Base-by-base conservation (phyloP, 2,888 invertebrate species). In the Philaethria dido region DNA sequence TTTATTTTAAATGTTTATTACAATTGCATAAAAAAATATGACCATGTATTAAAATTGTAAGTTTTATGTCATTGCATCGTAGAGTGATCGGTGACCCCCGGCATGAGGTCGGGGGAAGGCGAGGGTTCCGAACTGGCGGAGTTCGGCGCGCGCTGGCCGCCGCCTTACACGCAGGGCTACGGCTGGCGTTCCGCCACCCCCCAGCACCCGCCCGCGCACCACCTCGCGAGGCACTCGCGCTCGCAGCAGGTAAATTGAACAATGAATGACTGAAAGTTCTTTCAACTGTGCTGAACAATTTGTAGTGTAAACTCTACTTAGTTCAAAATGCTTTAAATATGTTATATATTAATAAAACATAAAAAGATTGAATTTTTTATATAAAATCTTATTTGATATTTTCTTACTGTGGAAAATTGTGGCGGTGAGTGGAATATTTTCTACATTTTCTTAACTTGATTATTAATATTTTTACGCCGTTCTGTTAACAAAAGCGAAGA, bases 51-150 rank as follows among this genome's bases (percentile, higher is more conserved):
- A n/a, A n/a, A n/a, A 54, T 14, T 18, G 3, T 11, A 55, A 39
- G 3, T 39, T 29, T 52, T 11, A 52, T 29, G 16, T 25, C 33
- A 45, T 48, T 48, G 39, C 57, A 29, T 13, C 74, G 48, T 76
- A 90, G 91, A 77, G 81, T 76, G 75, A 75, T 78, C 75, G 78
- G 85, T 81, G 85, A 85, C 90, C 93, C 93, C 93, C 90, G 93
- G 93, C 90, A 92, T 93, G 90, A 91, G 93, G 89, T 91, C 93
- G 89, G 91, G 93, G 90, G 92, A 89, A 88, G 92, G 88, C 84
- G 93, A 88, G 93, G 94, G 87, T 80, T 92, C 92, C 76, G 93
- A 93, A 88, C 88, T 92, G 85, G 89, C 92, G 82, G 93, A 92
- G 88, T 87, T 92, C 77, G 89, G 92, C 76, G 86, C 91, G 85